These are phyloP conservation scores for Paramormyrops kingsleyae DNA, from an alignment of 2,113 vertebrate genomes.

Conservation along the genomic window DNA sequence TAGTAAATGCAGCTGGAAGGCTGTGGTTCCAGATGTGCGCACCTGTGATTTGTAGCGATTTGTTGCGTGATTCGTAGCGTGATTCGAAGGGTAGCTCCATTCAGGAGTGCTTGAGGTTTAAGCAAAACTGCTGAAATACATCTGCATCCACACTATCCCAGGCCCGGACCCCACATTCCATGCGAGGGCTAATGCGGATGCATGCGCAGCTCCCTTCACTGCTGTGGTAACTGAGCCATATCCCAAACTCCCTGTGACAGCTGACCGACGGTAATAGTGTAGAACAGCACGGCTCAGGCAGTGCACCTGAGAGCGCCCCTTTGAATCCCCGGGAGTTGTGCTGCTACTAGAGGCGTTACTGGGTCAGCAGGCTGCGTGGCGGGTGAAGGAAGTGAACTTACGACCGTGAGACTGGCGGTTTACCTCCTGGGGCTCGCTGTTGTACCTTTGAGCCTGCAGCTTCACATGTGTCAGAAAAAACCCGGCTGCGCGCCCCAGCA, in stretches of 20 bases:
- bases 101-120: background rate
- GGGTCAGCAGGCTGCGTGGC: background rate
- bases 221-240: background rate
- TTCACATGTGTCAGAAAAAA: background rate
- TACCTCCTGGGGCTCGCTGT: background rate
- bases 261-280: background rate
- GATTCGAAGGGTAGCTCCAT: background rate
- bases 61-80: background rate
- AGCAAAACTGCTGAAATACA: background rate
- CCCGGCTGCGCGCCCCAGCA: background rate
- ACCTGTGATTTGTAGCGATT: background rate
- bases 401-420: background rate
- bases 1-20: background rate
- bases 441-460: background rate
- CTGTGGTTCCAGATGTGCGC: background rate
- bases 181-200: background rate
- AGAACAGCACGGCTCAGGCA: background rate
- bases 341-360: background rate
- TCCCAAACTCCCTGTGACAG: background rate
- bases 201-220: background rate
- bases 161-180: background rate
- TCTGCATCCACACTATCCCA: background rate
- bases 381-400: background rate
- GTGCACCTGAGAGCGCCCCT: background rate
- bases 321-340: background rate